A percentile compares a stretch with the other conserved stretches of the same genome.
phyloP scores from a whole-genome alignment of 2,888 invertebrate species.

The Chouioia cunea region DNA sequence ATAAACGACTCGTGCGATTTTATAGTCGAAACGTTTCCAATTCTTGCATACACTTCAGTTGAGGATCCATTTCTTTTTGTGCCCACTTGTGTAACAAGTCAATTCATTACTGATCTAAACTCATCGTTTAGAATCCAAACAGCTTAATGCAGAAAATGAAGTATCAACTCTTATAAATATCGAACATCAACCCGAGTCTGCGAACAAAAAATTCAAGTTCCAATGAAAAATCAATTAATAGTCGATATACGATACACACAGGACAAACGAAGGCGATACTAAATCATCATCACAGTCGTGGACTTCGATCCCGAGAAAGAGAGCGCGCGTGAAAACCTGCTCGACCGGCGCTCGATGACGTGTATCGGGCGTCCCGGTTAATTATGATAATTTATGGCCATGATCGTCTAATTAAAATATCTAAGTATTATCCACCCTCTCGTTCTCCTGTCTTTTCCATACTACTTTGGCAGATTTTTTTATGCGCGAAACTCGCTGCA shows the following conservation, averaged over 20 bases:
- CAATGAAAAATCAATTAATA: slow-evolving; percentile 46
- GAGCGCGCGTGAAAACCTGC: slow-evolving; percentile 8
- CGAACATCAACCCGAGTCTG: neutral
- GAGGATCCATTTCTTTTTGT: too few species aligned
- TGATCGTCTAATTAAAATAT: slow-evolving; percentile 66
- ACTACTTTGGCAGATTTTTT: too few species aligned
- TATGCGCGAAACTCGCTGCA: slow-evolving; percentile 10
- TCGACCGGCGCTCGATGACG: slow-evolving; percentile 34
- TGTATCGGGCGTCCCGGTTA: slow-evolving; percentile 45
- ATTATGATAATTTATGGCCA: slow-evolving; percentile 67
- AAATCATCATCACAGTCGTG: slow-evolving; percentile 46
- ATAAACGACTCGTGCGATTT: too few species aligned
- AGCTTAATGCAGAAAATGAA: neutral
- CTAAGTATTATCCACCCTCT: slow-evolving; percentile 57
- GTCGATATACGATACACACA: neutral
- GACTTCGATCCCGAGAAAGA: slow-evolving; percentile 6
- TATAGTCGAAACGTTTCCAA: too few species aligned
- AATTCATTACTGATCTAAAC: too few species aligned
- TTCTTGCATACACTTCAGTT: too few species aligned
- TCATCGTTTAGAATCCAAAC: slow-evolving; percentile 32
- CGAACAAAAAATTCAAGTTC: slow-evolving; percentile 26
- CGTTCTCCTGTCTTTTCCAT: too few species aligned
- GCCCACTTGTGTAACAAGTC: neutral
- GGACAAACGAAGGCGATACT: slow-evolving; percentile 24
- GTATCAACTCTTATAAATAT: slow-evolving; percentile 33